phyloP scores from a whole-genome alignment of 2,797 vertebrate species.

The Phalloptychus januarius region DNA sequence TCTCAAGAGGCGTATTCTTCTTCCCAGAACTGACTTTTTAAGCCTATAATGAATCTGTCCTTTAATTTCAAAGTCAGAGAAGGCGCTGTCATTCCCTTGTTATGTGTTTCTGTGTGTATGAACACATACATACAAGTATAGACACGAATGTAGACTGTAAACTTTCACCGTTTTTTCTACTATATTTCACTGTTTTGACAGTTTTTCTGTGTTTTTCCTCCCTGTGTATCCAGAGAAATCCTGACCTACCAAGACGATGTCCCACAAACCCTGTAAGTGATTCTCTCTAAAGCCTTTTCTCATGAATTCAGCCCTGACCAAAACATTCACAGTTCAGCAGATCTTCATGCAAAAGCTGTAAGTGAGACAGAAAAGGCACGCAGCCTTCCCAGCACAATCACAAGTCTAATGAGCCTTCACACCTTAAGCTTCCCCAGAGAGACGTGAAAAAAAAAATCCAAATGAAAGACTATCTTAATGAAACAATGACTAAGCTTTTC shows the following conservation, averaged over 20 bases:
- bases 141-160: slow-evolving; percentile 58
- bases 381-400: slow-evolving; percentile 40
- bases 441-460: slow-evolving; percentile 16
- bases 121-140: slow-evolving; percentile 63
- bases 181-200: slow-evolving; percentile 18
- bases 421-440: slow-evolving; percentile 43
- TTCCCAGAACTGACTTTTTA: slow-evolving; percentile 60
- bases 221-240: slow-evolving; percentile 16
- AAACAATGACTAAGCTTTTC: slow-evolving; percentile 63
- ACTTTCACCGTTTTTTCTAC: slow-evolving; percentile 48
- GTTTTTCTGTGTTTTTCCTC: slow-evolving; percentile 19
- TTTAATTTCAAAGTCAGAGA: slow-evolving; percentile 68
- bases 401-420: slow-evolving; percentile 59
- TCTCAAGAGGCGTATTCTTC: slow-evolving; percentile 53
- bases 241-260: slow-evolving; percentile 33
- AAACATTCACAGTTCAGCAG: slow-evolving; percentile 64
- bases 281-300: slow-evolving; percentile 39
- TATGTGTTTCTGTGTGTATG: slow-evolving; percentile 43
- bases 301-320: slow-evolving; percentile 54
- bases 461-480: slow-evolving; percentile 65
- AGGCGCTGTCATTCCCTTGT: slow-evolving; percentile 38
- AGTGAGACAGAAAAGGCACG: slow-evolving; percentile 50
- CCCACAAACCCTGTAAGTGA: slow-evolving; percentile 30
- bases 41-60: slow-evolving; percentile 69
- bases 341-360: slow-evolving; percentile 34